Conservation (phyloP, 2,888 invertebrate genomes). For the Asteroscopus sphinx region DNA sequence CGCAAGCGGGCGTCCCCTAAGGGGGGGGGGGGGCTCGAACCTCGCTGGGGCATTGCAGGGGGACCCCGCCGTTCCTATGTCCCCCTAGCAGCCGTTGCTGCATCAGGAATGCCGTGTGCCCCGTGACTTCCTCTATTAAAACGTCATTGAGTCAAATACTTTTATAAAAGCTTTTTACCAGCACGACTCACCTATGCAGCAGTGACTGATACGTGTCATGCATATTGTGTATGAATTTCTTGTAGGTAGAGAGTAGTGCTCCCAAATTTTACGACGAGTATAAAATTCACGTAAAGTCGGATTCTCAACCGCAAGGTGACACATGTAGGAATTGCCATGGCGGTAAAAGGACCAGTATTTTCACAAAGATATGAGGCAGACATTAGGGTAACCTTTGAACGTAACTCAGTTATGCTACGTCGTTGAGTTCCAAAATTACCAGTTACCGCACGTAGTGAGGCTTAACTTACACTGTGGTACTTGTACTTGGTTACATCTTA, state of each 20-base stretch:
- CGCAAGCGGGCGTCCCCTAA: no score
- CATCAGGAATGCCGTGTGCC: no score
- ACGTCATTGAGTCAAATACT: no score
- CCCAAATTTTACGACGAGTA: constrained; percentile 54
- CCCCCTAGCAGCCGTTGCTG: no score
- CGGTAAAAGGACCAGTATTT: constrained; percentile 15
- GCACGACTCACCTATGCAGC: not conserved
- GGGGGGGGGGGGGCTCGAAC: no score
- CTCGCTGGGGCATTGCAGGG: no score
- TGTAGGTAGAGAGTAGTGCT: constrained; percentile 25
- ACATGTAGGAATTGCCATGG: constrained; percentile 15
- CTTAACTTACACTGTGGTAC: no score
- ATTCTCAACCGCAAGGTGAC: constrained; percentile 25
- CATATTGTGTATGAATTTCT: constrained; percentile 17
- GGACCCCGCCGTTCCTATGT: no score
- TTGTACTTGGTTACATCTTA: no score
- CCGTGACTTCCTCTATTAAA: no score
- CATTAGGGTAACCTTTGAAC: not conserved
- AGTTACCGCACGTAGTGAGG: not conserved
- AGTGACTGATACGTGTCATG: not conserved
- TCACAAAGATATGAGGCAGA: constrained; percentile 8
- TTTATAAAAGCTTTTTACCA: no score
- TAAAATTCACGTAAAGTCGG: constrained; percentile 51
- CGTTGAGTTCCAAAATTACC: not conserved
- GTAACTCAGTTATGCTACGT: constrained; percentile 1